Conservation (phyloP, 1,140 invertebrate genomes). For the Bradynema listronoti region DNA sequence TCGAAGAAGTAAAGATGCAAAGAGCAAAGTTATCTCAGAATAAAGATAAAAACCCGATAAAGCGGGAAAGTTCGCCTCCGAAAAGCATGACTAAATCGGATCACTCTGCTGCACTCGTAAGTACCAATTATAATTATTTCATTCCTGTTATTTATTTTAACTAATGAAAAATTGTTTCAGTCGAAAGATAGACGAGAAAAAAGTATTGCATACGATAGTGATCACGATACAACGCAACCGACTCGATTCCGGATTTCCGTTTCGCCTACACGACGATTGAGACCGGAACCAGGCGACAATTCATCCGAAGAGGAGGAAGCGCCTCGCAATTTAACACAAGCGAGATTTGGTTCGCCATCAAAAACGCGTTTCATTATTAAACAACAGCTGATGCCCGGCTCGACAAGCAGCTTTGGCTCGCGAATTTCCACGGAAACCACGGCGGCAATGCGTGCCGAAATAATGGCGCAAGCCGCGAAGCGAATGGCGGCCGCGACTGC, state of each 20-base stretch:
- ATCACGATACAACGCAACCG: conserved; percentile 30
- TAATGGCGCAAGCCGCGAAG: no score
- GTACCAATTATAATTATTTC: no score
- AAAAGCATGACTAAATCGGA: conserved; percentile 32
- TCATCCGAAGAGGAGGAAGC: not conserved
- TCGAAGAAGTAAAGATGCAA: conserved; percentile 40
- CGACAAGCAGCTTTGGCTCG: conserved; percentile 24
- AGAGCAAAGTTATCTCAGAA: conserved; percentile 21
- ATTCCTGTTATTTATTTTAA: no score
- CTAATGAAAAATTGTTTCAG: no score
- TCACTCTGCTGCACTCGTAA: no score
- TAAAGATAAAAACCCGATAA: no score
- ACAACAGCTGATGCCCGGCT: conserved; percentile 40
- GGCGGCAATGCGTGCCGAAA: no score
- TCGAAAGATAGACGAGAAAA: no score
- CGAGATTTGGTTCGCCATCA: not conserved
- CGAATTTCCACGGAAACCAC: conserved; percentile 1
- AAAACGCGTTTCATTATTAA: conserved; percentile 39
- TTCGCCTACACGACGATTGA: conserved; percentile 33
- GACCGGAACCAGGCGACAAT: conserved; percentile 1
- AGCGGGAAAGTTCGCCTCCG: conserved; percentile 7
- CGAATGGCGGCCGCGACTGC: no score
- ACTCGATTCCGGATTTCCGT: conserved; percentile 37
- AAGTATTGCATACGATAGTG: no score
- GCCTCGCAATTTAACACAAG: not conserved